Evolutionary conservation across 2,113 vertebrate genomes (phyloP), one percentile per base, ranked within the genome.

Genomic region (Antennarius striatus): DNA sequence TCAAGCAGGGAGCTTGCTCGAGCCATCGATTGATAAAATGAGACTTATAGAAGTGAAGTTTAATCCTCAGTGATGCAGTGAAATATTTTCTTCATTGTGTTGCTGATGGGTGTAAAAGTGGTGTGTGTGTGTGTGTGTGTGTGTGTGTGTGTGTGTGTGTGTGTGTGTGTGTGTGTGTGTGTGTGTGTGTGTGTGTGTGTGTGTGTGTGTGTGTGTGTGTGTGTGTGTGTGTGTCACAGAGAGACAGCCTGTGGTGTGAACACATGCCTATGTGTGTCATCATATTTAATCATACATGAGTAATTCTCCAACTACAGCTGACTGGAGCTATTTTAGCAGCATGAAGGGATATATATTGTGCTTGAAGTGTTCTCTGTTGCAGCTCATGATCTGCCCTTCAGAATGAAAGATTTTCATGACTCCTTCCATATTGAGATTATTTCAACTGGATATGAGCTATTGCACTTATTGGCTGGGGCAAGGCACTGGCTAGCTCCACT

Each of bases 361-460:
- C 82, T 64, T 60, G 53, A 81, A 92, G 91, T 90, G 88, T 77
- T 83, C 86, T 91, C 79, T 73, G 84, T 78, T 73, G 82, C 70
- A 71, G 85, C 87, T 67, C 81, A 76, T 56, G 22, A 40, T 71
- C 86, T 79, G 88, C 89, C 89, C 89, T 91, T 89, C 86, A 90
- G 70, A 71, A 68, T 22, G 56, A 61, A 83, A 71, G 80, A 73
- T 76, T 81, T 73, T 60, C 81, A 70, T 62, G 74, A 85, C 83
- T 91, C 84, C 83, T 58, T 84, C 78, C 83, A 28, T 82, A 76
- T 56, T 75, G 76, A 86, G 86, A 91, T 91, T 90, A 86, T 90
- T 92, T 84, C 84, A 85, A 87, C 86, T 91, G 90, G 87, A 86
- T 90, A 75, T 92, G 88, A 93, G 91, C 90, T 80, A 84, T 84